Evolutionary conservation across 2,113 vertebrate genomes (phyloP).

Genomic region (Sprattus sprattus): DNA sequence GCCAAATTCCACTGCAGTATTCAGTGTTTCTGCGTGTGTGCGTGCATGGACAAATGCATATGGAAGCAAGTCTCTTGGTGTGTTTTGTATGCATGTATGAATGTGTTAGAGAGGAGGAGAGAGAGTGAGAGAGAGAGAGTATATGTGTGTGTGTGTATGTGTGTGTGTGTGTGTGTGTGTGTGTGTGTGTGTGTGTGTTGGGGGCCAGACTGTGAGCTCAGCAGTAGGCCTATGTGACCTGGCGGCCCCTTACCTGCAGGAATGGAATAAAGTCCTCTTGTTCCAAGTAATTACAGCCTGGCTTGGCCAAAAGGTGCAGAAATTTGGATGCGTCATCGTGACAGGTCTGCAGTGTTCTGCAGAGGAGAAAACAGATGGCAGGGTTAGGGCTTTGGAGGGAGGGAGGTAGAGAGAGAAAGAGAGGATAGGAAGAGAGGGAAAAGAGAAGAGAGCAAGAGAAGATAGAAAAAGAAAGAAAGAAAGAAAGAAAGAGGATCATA

Average conservation of each 20-base stretch:
- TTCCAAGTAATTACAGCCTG: slow-evolving; percentile 89
- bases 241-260: slow-evolving; percentile 80
- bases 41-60: background rate
- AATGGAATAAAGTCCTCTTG: slow-evolving; percentile 97
- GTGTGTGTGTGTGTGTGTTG: background rate
- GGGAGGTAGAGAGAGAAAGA: background rate
- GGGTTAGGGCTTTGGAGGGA: slow-evolving; percentile 34
- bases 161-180: background rate
- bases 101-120: background rate
- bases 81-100: background rate
- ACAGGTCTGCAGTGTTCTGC: slow-evolving; percentile 87
- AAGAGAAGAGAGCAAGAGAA: background rate
- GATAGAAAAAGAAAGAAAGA: background rate
- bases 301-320: slow-evolving; percentile 88
- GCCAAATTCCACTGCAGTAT: background rate
- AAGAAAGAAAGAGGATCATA: background rate
- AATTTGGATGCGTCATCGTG: slow-evolving; percentile 92
- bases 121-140: background rate
- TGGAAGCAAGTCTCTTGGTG: background rate
- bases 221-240: slow-evolving; percentile 21
- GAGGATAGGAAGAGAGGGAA: background rate
- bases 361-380: slow-evolving; percentile 69
- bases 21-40: background rate
- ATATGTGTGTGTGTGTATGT: background rate
- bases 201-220: slow-evolving; percentile 13